Conservation (phyloP, 2,113 vertebrate genomes). For the Pyrgilauda ruficollis region DNA sequence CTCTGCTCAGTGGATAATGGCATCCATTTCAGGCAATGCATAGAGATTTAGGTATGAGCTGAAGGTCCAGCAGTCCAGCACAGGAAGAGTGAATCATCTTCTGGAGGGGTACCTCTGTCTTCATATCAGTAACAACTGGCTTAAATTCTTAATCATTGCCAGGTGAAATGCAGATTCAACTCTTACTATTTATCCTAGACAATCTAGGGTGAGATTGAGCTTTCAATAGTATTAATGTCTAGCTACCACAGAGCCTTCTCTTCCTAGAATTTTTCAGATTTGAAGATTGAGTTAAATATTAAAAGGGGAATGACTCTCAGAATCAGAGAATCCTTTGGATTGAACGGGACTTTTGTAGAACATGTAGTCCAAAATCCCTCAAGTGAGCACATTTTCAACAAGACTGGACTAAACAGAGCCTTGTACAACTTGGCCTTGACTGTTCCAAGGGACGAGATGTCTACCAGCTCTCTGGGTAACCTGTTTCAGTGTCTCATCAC, state of each 20-base stretch:
- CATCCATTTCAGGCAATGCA: not conserved
- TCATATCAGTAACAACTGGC: not conserved
- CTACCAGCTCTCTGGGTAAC: not conserved
- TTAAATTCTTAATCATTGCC: not conserved
- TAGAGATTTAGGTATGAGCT: not conserved
- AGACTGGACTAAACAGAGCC: not conserved
- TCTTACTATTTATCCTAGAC: not conserved
- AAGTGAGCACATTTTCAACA: not conserved
- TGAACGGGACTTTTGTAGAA: not conserved
- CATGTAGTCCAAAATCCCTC: not conserved
- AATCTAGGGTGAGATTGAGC: not conserved
- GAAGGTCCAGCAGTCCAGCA: not conserved
- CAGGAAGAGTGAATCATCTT: not conserved
- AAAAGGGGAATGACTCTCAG: not conserved
- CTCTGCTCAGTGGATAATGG: not conserved
- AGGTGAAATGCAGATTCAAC: not conserved
- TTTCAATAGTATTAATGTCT: not conserved
- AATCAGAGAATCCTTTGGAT: not conserved
- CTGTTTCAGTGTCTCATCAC: not conserved
- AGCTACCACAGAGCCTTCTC: not conserved
- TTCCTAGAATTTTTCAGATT: not conserved
- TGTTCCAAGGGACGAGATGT: not conserved
- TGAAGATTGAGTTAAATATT: not conserved
- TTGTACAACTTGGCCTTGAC: rapidly evolving
- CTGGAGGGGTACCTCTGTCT: not conserved